phyloP scores from a whole-genome alignment of 2,797 vertebrate genomes.

The Sitta carolinensis region DNA sequence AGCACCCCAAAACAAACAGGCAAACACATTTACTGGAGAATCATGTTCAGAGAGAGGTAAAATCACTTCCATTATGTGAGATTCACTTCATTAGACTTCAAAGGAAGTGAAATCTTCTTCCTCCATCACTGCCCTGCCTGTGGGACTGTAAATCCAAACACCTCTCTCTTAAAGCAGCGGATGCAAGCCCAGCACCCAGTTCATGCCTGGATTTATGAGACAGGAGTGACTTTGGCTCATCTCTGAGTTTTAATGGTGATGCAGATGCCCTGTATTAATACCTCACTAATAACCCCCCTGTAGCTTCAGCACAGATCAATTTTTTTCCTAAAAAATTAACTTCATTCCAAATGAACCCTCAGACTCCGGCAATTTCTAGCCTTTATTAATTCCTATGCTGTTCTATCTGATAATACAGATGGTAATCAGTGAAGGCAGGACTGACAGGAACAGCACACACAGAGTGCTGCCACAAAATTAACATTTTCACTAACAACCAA shows the following conservation, averaged over 20 bases:
- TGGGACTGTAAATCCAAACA: background rate
- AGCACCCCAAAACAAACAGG: background rate
- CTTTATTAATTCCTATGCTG: conserved; percentile 13
- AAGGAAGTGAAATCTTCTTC: background rate
- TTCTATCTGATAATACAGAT: conserved; percentile 8
- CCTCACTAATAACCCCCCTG: background rate
- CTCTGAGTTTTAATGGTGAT: background rate
- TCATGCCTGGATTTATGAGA: background rate
- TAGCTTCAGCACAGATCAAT: background rate
- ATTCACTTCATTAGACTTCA: conserved; percentile 1
- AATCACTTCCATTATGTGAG: background rate
- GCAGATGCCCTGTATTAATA: background rate
- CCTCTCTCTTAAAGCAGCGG: background rate
- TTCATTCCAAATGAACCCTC: background rate
- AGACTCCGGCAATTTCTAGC: background rate
- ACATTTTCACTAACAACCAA: conserved; percentile 57
- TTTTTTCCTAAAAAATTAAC: background rate
- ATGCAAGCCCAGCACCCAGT: background rate
- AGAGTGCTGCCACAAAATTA: background rate
- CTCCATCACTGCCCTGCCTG: background rate
- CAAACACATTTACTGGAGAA: background rate
- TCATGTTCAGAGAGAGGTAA: background rate
- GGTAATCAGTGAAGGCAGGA: background rate
- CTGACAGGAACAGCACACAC: background rate
- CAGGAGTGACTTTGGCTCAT: background rate